Base-by-base conservation (phyloP, 2,797 vertebrate genomes). In the Premnoplex brunnescens region DNA sequence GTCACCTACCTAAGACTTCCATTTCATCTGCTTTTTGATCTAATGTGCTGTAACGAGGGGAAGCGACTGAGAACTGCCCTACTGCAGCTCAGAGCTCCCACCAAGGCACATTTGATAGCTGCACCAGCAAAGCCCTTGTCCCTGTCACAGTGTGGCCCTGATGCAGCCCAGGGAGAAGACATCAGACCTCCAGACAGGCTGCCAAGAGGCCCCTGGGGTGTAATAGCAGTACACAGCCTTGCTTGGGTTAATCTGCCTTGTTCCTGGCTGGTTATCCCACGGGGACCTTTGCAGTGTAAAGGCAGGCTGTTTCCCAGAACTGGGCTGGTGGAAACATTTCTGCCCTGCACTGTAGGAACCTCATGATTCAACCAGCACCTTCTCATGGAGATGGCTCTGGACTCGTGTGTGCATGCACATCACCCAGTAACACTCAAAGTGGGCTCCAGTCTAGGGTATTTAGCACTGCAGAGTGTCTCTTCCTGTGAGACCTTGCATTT, bases 1-100 rank as follows among this genome's bases (percentile, higher is more conserved):
- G 46, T 54, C 79, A 66, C 81, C 77, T 48, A 13, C 76, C n/a
- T 52, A 37, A n/a, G 78, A 8, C 43, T 94, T 94, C 60, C 63
- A 54, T 94, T 82, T 95, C 60, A n/a, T 80, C 78, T 88, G 78
- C 81, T 89, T 77, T 85, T 72, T 75, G 92, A 83, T 71, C 91
- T 91, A 7, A 94, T 39, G 27, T 0, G 2, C 79, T 1, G 0
- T 74, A 85, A 96, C 4, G 81, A 92, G 81, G 63, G 51, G 37
- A 37, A 15, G 23, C 0, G 3, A 54, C 55, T 0, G 0, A 44
- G 39, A 58, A 3, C 39, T 3, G 1, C 59, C 36, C 22, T 27
- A 32, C 48, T 54, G 8, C 73, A 51, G 32, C 55, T 59, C 64
- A 15, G 74, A 72, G 58, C 63, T 83, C 39, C 76, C 74, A 69